These are phyloP conservation scores for Diaphora mendica DNA, from an alignment of 2,888 invertebrate species.

Conservation along the genomic window DNA sequence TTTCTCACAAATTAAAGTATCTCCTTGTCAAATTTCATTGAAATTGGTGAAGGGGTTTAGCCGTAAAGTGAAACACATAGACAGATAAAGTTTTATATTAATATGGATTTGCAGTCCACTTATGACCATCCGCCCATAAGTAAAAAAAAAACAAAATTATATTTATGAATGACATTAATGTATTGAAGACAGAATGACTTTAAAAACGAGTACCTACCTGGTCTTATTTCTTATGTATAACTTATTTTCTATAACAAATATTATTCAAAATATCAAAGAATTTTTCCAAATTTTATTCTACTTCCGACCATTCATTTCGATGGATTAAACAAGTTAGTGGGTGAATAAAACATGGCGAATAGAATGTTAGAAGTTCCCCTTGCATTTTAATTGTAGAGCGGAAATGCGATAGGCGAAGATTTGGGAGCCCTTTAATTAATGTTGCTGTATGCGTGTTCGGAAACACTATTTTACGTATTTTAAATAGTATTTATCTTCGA, in stretches of 20 bases:
- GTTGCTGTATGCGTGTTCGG: constrained; percentile 79
- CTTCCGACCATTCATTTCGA: constrained; percentile 17
- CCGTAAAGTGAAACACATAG: no score
- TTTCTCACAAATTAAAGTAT: no score
- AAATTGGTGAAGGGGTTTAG: no score
- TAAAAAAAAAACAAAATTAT: no score
- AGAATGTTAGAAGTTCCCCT: constrained; percentile 69
- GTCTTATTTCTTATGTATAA: neutral
- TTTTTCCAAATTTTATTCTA: constrained; percentile 17
- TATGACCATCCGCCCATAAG: no score
- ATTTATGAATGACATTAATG: no score
- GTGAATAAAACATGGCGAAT: constrained; percentile 65
- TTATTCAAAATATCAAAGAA: neutral
- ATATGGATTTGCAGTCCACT: no score
- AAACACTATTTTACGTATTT: constrained; percentile 70
- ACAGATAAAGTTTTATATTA: no score
- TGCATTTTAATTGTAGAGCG: constrained; percentile 81
- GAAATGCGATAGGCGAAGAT: constrained; percentile 83
- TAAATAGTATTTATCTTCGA: constrained; percentile 57
- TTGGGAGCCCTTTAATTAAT: constrained; percentile 84
- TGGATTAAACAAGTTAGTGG: constrained; percentile 40
- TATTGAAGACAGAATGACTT: neutral
- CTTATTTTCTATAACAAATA: neutral
- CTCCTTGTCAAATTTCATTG: no score
- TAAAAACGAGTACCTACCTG: neutral